Base-by-base conservation (phyloP, 2,797 vertebrate genomes). In the Sebastes glaucus region DNA sequence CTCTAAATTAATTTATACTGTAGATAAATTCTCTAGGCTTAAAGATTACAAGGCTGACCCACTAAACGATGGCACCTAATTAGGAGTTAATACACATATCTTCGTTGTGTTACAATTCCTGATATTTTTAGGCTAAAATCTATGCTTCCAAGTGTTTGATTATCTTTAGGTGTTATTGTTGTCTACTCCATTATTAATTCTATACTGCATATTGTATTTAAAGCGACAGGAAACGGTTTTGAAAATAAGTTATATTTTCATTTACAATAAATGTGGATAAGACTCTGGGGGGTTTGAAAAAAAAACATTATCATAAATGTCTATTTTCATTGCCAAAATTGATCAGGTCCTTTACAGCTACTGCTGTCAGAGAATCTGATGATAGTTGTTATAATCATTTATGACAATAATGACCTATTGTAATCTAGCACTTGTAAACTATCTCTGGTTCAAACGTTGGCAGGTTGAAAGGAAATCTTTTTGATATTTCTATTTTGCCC, bases 251-350 rank as follows among this genome's bases (percentile, higher is more conserved):
- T 56, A 33, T 27, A 30, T 78, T 70, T 82, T 52, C 11, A 27
- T 79, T 81, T 63, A 75, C 16, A 74, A n/a, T 60, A 71, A 83
- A 74, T 53, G 69, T 78, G 69, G 30, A 32, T 55, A 53, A 25
- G 22, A 77, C 38, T 55, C 42, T 62, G 33, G 10, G 14, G 6
- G 5, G 7, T 33, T 28, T 69, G 49, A 66, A 78, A 77, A 81
- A 84, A 38, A 63, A 33, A 63, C 65, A 76, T 33, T 76, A 5
- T 81, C 18, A 68, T 64, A 87, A 83, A 79, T 87, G 32, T n/a
- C 7, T 55, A 28, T 71, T 73, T 81, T 71, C 18, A 27, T 82
- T 64, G 22, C 20, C 5, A 32, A 74, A 64, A 60, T 22, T 7
- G 16, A 62, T 64, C 6, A 57, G 13, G 46, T 42, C 38, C 6